A percentile compares a stretch with the other conserved stretches of the same genome.
phyloP scores from a whole-genome alignment of 2,113 vertebrate species.

The Nyctibius bracteatus region DNA sequence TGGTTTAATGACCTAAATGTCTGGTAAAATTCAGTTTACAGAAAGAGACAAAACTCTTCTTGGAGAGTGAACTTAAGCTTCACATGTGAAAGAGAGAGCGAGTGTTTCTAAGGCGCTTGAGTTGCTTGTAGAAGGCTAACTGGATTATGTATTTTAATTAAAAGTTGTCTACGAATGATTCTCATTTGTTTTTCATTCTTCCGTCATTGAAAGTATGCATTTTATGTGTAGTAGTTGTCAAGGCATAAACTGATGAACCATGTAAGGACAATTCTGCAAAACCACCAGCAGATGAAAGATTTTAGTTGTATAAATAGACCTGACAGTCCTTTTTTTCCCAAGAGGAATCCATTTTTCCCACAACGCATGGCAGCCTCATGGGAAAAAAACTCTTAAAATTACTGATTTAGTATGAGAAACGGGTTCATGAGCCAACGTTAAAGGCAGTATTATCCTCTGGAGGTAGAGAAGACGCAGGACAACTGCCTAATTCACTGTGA shows the following conservation, averaged over 20 bases:
- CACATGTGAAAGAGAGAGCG: fast-evolving
- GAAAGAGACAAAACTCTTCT: background rate
- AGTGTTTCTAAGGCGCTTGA: background rate
- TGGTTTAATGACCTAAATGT: too few relatives aligned
- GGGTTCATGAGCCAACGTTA: background rate
- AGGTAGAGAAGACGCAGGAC: background rate
- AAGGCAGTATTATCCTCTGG: background rate
- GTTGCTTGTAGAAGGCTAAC: background rate
- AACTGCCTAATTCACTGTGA: background rate
- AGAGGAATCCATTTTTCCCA: background rate
- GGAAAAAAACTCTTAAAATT: background rate
- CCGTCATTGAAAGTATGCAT: background rate
- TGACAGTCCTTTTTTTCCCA: background rate
- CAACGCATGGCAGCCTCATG: fast-evolving
- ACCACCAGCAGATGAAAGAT: background rate
- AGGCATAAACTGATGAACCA: background rate
- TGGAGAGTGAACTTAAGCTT: background rate
- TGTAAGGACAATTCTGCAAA: background rate
- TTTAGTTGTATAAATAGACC: background rate
- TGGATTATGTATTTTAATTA: background rate
- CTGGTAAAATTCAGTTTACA: background rate
- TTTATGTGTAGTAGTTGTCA: background rate
- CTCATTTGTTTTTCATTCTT: fast-evolving
- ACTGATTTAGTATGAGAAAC: background rate
- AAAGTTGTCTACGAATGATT: background rate